Conservation (phyloP, 2,888 invertebrate species). For the Panopea generosa region DNA sequence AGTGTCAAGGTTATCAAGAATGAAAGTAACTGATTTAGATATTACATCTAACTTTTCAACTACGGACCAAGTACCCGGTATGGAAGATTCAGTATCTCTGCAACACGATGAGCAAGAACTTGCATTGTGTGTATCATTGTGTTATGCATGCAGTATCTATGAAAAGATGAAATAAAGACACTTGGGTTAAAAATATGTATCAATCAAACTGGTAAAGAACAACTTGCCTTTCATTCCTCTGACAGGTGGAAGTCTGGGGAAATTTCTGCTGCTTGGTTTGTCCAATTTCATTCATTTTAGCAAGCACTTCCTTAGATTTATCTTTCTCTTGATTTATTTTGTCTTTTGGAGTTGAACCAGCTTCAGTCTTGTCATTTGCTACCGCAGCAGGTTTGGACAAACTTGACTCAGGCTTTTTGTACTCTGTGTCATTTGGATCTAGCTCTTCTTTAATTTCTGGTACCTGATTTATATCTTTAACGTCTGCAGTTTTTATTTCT, state of each 20-base stretch:
- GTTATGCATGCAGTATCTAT: no score
- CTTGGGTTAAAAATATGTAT: no score
- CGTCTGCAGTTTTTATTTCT: slow-evolving; percentile 5
- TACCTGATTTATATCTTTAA: slow-evolving; percentile 5
- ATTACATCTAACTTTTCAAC: no score
- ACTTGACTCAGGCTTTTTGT: slow-evolving; percentile 13
- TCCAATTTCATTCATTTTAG: neutral
- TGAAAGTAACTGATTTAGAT: no score
- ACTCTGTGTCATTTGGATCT: slow-evolving; percentile 39
- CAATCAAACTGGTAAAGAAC: no score
- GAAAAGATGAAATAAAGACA: no score
- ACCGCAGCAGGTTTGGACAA: neutral
- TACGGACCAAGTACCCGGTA: no score
- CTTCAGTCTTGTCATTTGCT: neutral
- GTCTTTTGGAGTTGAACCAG: slow-evolving; percentile 7
- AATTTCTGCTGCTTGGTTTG: neutral
- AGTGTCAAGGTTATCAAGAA: no score
- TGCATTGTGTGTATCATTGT: no score
- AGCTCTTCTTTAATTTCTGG: slow-evolving; percentile 47
- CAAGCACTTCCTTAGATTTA: neutral
- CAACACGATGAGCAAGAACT: no score
- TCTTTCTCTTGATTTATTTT: slow-evolving; percentile 4
- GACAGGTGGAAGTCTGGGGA: slow-evolving; percentile 1
- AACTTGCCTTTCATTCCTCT: slow-evolving; percentile 8
- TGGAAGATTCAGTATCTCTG: no score